These are phyloP conservation scores for Graphium colonna DNA, from an alignment of 2,888 invertebrate species.

Conservation along the genomic window DNA sequence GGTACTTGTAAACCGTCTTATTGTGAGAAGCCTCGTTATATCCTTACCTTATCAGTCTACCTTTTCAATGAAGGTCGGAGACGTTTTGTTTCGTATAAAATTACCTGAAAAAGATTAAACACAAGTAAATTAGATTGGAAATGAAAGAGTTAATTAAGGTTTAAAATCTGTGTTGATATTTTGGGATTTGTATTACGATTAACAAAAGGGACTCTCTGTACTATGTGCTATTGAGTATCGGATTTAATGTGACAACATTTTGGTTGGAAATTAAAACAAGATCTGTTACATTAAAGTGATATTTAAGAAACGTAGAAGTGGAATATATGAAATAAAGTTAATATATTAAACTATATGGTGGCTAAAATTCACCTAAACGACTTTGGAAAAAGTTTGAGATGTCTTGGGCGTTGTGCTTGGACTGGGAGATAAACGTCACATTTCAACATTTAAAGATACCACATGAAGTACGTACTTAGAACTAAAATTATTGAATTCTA, in stretches of 20 bases:
- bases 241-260: not conserved
- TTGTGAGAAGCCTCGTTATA: no score
- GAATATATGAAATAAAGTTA: no score
- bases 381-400: no score
- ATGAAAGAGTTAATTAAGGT: not conserved
- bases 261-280: not conserved
- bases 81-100: slow-evolving; percentile 3
- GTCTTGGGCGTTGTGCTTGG: no score
- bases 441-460: no score
- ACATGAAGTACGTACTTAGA: no score
- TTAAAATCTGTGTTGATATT: not conserved
- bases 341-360: not conserved
- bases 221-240: not conserved
- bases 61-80: not conserved
- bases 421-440: no score
- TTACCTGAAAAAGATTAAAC: slow-evolving; percentile 14
- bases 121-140: not conserved
- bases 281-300: not conserved
- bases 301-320: not conserved
- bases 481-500: no score
- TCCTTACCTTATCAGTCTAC: no score
- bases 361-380: not conserved
- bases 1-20: no score
- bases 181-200: not conserved
- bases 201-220: not conserved